phyloP scores from a whole-genome alignment of 2,113 vertebrate species.

The Tychaedon coryphoeus region DNA sequence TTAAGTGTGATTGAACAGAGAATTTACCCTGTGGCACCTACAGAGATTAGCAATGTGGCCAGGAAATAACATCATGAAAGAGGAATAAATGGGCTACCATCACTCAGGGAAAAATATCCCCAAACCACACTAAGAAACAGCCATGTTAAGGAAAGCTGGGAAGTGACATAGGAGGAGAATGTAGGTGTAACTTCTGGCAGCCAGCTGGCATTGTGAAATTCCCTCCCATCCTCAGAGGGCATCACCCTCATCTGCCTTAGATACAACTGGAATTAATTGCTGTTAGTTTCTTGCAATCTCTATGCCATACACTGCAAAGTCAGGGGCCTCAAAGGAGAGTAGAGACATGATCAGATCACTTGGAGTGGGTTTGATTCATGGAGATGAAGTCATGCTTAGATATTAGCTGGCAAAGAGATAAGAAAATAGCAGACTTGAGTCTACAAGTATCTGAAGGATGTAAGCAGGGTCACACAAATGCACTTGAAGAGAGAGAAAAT shows the following conservation, averaged over 20 bases:
- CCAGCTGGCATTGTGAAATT: neutral
- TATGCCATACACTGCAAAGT: neutral
- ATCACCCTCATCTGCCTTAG: neutral
- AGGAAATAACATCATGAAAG: neutral
- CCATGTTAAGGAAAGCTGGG: neutral
- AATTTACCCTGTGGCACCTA: neutral
- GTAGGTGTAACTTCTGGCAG: neutral
- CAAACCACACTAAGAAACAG: neutral
- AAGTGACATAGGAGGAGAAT: neutral
- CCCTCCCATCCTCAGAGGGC: neutral
- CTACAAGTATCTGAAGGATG: neutral
- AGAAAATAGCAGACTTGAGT: conserved; percentile 8
- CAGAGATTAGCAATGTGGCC: neutral
- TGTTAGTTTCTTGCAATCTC: neutral
- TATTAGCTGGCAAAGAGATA: neutral
- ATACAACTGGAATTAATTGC: neutral
- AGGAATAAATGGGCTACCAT: neutral
- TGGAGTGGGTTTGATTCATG: conserved; percentile 1
- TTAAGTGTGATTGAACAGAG: neutral
- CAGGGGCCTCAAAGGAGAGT: neutral
- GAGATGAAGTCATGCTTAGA: neutral
- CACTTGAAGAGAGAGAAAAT: neutral
- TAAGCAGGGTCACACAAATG: neutral
- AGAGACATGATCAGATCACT: neutral
- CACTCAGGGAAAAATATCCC: neutral